Base-by-base conservation (phyloP, 2,888 invertebrate genomes). In the Crepidodera aurea region DNA sequence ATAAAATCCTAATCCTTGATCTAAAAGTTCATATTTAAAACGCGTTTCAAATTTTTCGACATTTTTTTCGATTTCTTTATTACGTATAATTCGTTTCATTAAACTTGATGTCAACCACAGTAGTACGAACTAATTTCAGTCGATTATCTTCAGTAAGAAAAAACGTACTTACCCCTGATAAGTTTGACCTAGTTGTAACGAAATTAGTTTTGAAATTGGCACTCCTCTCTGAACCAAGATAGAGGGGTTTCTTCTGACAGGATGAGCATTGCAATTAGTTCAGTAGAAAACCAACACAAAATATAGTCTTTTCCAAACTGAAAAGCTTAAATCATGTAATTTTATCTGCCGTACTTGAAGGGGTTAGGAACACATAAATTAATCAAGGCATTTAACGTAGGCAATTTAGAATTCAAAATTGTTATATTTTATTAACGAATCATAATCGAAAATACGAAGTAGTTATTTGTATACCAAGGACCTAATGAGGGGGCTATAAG, bases 181-280 rank as follows among this genome's bases (percentile, higher is more conserved):
- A 59, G 62, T 62, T 62, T 58, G 40, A 58, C 62, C 57, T 32
- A 62, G 34, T 62, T 62, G 53, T 53, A 48, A 27, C 39, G 27
- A 50, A 59, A 59, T 59, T 59, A 54, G 57, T 62, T 46, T 57
- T 53, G 39, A 62, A 57, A 62, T 62, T 62, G 62, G 50, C 57
- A 39, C 18, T 18, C 29, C 54, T 42, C 29, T 42, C 29, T 12
- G 42, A 29, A 40, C 42, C 27, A 29, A 19, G 29, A 42, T 29
- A 29, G 40, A 29, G 54, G 15, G 40, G 16, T 42, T 54, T 29
- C 19, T 54, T 18, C 19, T 54, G n/a, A 54, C 12, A 54, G 29
- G 29, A 42, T 16, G 37, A 42, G 7, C 18, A 40, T 25, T 2
- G 42, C 29, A 27, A 54, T 42, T 42, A 54, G 16, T 54, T 54